phyloP scores from a whole-genome alignment of 2,113 vertebrate genomes.

The Drymodes brunneopygia region DNA sequence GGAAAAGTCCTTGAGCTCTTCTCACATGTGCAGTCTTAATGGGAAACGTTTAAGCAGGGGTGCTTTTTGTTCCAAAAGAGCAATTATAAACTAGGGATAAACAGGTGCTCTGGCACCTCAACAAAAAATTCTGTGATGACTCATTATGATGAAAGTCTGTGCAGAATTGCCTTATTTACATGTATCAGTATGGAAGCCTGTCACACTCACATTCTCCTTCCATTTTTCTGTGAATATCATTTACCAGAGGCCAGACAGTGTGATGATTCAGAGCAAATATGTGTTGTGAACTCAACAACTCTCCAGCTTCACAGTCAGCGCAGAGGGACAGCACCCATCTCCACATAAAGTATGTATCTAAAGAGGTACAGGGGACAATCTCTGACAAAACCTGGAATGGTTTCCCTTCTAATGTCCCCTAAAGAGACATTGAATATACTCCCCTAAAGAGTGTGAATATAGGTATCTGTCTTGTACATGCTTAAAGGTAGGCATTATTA shows the following conservation, averaged over 20 bases:
- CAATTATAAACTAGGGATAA: not conserved
- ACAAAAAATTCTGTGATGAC: not conserved
- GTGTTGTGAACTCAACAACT: not conserved
- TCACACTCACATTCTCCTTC: not conserved
- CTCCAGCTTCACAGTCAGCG: not conserved
- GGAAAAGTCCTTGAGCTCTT: not conserved
- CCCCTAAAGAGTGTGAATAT: not conserved
- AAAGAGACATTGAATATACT: too few relatives aligned
- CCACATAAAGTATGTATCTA: not conserved
- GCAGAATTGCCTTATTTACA: not conserved
- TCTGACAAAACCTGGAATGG: not conserved
- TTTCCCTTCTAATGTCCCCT: not conserved
- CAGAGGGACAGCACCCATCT: not conserved
- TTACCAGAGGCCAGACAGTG: not conserved
- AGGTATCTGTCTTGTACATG: not conserved
- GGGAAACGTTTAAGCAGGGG: not conserved
- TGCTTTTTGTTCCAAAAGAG: fast-evolving
- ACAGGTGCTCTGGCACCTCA: not conserved
- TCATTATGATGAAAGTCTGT: not conserved
- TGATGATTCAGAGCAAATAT: not conserved
- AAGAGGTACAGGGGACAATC: not conserved
- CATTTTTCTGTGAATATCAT: not conserved
- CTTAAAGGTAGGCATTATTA: not conserved
- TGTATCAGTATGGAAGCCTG: not conserved
- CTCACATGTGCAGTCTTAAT: not conserved